phyloP scores from a whole-genome alignment of 2,797 vertebrate genomes.

The Danio aesculapii region DNA sequence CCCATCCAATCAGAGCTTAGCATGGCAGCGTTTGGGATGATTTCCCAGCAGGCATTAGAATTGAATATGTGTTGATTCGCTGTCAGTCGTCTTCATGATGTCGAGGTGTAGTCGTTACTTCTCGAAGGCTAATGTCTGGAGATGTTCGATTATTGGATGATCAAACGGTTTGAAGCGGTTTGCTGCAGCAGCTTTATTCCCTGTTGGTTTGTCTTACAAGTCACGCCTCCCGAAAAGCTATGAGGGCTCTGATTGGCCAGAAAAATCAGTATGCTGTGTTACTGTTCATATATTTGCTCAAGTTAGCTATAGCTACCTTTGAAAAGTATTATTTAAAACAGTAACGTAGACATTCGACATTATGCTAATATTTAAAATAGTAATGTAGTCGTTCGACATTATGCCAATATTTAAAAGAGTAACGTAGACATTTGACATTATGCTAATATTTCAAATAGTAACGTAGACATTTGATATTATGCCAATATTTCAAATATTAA shows the following conservation, averaged over 20 bases:
- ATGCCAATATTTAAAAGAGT: too few species aligned
- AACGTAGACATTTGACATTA: too few species aligned
- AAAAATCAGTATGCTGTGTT: too few species aligned
- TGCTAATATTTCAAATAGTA: too few species aligned
- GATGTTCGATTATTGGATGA: neutral
- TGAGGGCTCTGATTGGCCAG: neutral
- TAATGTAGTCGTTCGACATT: too few species aligned
- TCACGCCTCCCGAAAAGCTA: neutral
- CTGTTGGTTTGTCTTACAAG: neutral
- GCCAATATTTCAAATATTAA: too few species aligned
- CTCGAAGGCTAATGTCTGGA: neutral
- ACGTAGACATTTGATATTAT: too few species aligned
- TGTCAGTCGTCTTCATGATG: slow-evolving; percentile 5
- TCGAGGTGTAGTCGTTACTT: slow-evolving; percentile 7
- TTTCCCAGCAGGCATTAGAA: slow-evolving; percentile 19
- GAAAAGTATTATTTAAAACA: too few species aligned
- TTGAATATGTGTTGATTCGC: neutral
- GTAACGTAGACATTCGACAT: too few species aligned
- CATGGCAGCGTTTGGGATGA: neutral
- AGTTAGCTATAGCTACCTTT: too few species aligned
- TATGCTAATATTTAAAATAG: too few species aligned
- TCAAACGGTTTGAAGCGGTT: neutral
- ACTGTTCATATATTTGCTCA: too few species aligned
- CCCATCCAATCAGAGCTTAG: slow-evolving; percentile 6
- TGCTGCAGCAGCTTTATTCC: neutral